Percentiles rank a stretch among this genome's conserved stretches.
Conservation (phyloP, 1,140 invertebrate species). For the Nasonia giraulti region DNA sequence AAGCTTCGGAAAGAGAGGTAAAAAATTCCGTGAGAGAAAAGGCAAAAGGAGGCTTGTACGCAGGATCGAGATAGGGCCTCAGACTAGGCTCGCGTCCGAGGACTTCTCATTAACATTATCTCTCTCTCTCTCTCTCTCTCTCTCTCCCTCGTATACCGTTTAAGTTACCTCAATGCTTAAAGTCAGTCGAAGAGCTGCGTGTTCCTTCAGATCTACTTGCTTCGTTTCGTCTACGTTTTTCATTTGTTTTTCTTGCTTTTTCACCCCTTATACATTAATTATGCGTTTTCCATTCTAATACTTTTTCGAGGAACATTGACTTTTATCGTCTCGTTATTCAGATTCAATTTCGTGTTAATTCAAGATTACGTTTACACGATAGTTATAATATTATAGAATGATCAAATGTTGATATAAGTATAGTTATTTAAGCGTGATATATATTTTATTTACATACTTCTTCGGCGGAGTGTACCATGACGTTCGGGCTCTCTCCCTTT, state of each 20-base stretch:
- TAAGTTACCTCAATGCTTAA: conserved; percentile 58
- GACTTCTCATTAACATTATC: conserved; percentile 55
- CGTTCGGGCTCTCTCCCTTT: background rate
- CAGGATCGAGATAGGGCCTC: conserved; percentile 63
- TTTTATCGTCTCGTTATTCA: background rate
- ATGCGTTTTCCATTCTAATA: conserved; percentile 32
- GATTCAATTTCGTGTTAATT: background rate
- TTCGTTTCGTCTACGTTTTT: conserved; percentile 51
- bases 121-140: conserved; percentile 50
- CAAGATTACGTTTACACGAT: background rate
- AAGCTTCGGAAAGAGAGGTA: background rate
- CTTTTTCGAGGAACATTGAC: conserved; percentile 39
- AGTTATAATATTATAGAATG: background rate
- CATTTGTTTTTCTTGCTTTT: conserved; percentile 35
- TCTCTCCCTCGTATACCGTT: conserved; percentile 46
- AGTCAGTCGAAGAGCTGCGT: conserved; percentile 56
- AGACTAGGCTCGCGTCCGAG: conserved; percentile 66
- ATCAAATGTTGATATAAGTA: background rate
- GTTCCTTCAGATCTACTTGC: conserved; percentile 57
- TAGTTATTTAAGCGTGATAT: background rate
- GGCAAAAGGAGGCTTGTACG: conserved; percentile 56
- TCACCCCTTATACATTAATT: conserved; percentile 40
- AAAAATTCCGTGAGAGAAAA: conserved; percentile 7
- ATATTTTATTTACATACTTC: background rate
- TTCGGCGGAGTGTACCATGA: background rate